Evolutionary conservation across 2,113 vertebrate genomes (phyloP).

Genomic region (Salvator merianae): DNA sequence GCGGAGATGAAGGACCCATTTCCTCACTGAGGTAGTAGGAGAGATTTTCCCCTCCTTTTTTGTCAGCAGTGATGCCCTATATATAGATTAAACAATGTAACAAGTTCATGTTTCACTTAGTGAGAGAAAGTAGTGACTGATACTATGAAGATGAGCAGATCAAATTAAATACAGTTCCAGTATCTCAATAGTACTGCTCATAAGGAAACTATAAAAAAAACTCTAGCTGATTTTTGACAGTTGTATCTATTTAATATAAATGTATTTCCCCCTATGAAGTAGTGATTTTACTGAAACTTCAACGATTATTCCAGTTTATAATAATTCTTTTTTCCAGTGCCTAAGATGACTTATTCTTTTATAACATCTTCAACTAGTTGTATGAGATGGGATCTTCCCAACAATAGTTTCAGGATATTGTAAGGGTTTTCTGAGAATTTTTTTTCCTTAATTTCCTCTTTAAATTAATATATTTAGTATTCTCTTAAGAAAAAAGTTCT

Average conservation of each 20-base stretch:
- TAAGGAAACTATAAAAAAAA: constrained; percentile 17
- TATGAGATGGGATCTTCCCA: too few relatives aligned
- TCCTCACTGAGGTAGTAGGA: constrained; percentile 46
- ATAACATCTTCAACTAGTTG: constrained; percentile 20
- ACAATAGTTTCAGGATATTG: too few relatives aligned
- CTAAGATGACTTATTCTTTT: constrained; percentile 35
- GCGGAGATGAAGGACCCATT: constrained; percentile 53
- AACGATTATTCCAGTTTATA: constrained; percentile 26
- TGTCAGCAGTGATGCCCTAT: constrained; percentile 34
- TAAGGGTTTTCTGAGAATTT: neutral
- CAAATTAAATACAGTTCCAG: constrained; percentile 34
- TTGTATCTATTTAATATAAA: constrained; percentile 35
- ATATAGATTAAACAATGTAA: neutral
- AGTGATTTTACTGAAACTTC: constrained; percentile 32
- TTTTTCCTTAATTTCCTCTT: constrained; percentile 2
- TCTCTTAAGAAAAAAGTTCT: too few relatives aligned
- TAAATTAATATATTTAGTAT: neutral
- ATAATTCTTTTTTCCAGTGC: constrained; percentile 59
- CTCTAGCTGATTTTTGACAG: neutral
- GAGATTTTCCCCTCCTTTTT: neutral
- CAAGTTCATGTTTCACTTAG: constrained; percentile 37
- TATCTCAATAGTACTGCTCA: neutral
- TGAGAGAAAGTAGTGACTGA: constrained; percentile 44
- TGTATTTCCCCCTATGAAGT: constrained; percentile 40
- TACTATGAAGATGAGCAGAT: constrained; percentile 63